phyloP scores from a whole-genome alignment of 1,140 invertebrate species.

The Gonatopus flavifemur region DNA sequence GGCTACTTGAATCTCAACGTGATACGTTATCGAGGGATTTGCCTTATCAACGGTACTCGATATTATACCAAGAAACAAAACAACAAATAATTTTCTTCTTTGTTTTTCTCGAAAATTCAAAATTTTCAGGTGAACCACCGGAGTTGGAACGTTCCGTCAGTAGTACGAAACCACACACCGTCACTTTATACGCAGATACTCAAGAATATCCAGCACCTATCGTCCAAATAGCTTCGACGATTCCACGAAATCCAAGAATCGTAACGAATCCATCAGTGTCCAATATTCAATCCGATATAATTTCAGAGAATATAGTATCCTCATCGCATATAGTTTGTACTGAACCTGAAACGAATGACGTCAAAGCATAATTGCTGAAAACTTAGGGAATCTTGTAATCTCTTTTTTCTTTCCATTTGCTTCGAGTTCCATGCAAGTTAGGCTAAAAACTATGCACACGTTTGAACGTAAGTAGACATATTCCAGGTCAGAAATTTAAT shows the following conservation, averaged over 20 bases:
- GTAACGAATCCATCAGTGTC: constrained; percentile 8
- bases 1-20: too few relatives aligned
- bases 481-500: too few relatives aligned
- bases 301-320: constrained; percentile 8
- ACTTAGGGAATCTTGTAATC: too few relatives aligned
- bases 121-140: constrained; percentile 43
- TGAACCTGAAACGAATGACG: constrained; percentile 24
- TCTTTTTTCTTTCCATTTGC: too few relatives aligned
- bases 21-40: too few relatives aligned
- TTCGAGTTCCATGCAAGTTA: too few relatives aligned
- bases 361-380: constrained; percentile 33
- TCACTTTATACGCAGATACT: constrained; percentile 36
- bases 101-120: constrained; percentile 5
- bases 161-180: constrained; percentile 43
- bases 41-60: too few relatives aligned
- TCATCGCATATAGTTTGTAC: too few relatives aligned
- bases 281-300: constrained; percentile 8
- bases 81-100: too few relatives aligned
- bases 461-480: too few relatives aligned
- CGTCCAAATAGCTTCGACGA: constrained; percentile 23
- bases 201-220: constrained; percentile 31
- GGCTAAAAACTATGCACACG: too few relatives aligned
- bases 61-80: too few relatives aligned
- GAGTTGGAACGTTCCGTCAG: constrained; percentile 45
- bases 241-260: constrained; percentile 13